phyloP scores from a whole-genome alignment of 2,888 invertebrate genomes.

The Lepidochitona cinerea region DNA sequence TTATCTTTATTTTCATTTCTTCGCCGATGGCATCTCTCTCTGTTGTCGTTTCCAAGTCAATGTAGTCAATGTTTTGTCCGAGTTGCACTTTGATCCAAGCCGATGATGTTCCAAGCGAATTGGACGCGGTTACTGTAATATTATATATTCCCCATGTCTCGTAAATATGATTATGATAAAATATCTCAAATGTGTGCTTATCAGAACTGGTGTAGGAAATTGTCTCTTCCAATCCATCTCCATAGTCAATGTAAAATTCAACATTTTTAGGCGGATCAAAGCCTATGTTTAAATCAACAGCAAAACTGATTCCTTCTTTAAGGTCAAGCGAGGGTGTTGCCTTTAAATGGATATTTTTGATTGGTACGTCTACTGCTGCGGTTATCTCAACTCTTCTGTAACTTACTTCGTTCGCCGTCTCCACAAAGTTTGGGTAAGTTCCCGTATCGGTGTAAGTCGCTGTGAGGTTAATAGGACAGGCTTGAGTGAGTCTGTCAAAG shows the following conservation, averaged over 20 bases:
- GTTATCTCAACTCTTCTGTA: constrained; percentile 30
- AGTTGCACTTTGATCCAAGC: constrained; percentile 50
- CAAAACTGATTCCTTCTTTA: constrained; percentile 42
- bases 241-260: constrained; percentile 50
- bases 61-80: constrained; percentile 58
- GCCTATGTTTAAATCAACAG: constrained; percentile 52
- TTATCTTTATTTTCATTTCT: constrained; percentile 43
- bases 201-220: constrained; percentile 18
- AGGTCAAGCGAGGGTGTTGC: constrained; percentile 49
- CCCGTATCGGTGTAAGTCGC: constrained; percentile 49
- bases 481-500: constrained; percentile 34
- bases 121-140: constrained; percentile 53
- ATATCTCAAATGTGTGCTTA: constrained; percentile 37
- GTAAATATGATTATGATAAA: constrained; percentile 48
- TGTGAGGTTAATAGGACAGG: constrained; percentile 34
- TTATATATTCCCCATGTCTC: constrained; percentile 62
- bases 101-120: constrained; percentile 51
- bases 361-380: constrained; percentile 62
- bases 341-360: constrained; percentile 37
- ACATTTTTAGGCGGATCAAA: constrained; percentile 47
- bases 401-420: constrained; percentile 57
- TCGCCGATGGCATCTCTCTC: constrained; percentile 42
- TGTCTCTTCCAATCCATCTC: constrained; percentile 43
- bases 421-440: constrained; percentile 47
- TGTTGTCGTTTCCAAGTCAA: constrained; percentile 49